phyloP scores from a whole-genome alignment of 2,888 invertebrate genomes.

The Listrodromus nycthemerus region DNA sequence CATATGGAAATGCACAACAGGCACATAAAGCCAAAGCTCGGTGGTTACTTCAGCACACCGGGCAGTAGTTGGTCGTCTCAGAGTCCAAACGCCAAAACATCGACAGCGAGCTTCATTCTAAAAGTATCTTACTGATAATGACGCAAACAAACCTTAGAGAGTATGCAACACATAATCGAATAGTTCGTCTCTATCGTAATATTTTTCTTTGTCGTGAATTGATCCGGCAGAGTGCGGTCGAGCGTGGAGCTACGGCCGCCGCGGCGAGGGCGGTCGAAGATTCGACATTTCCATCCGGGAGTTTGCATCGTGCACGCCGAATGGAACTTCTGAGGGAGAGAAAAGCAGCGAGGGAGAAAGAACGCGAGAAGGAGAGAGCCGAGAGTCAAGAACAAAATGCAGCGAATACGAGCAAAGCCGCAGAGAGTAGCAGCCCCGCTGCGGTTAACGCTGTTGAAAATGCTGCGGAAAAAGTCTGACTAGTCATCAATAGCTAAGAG shows the following conservation, averaged over 20 bases:
- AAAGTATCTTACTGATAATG: slow-evolving; percentile 72
- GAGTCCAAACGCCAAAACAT: slow-evolving; percentile 78
- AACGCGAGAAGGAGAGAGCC: slow-evolving; percentile 72
- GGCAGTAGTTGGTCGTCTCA: slow-evolving; percentile 76
- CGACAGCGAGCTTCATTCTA: slow-evolving; percentile 79
- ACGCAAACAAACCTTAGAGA: neutral
- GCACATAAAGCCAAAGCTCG: slow-evolving; percentile 93
- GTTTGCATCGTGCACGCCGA: slow-evolving; percentile 77
- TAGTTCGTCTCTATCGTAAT: neutral
- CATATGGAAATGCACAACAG: slow-evolving; percentile 97
- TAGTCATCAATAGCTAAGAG: slow-evolving; percentile 81
- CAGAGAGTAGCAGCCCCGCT: slow-evolving; percentile 48
- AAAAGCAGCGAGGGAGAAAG: slow-evolving; percentile 76
- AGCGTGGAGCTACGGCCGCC: slow-evolving; percentile 79
- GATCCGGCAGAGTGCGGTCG: slow-evolving; percentile 77
- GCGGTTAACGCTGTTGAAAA: slow-evolving; percentile 61
- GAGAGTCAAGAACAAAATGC: slow-evolving; percentile 62
- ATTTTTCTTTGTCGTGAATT: slow-evolving; percentile 21
- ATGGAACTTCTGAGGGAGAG: slow-evolving; percentile 76
- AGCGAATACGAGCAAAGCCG: slow-evolving; percentile 58
- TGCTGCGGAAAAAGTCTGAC: slow-evolving; percentile 81
- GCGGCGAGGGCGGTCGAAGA: slow-evolving; percentile 80
- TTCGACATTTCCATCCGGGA: slow-evolving; percentile 79
- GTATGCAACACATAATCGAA: neutral
- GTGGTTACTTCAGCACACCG: slow-evolving; percentile 91